Base-by-base conservation (phyloP, 2,797 vertebrate species). In the Champsocephalus esox region DNA sequence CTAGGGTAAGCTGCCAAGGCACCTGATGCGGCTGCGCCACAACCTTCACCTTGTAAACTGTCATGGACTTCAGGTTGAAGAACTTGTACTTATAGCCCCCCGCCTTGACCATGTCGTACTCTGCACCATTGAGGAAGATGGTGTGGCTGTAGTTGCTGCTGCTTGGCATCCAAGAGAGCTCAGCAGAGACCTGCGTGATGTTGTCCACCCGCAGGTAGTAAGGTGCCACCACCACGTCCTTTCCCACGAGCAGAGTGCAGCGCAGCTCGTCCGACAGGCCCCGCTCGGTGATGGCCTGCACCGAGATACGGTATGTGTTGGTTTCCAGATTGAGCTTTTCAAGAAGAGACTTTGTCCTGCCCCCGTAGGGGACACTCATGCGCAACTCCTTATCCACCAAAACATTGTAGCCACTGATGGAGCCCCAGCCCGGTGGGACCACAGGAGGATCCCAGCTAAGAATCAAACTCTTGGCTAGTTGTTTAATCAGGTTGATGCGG, bases 141-240 rank as follows among this genome's bases (percentile, higher is more conserved):
- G 95, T 93, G 1, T 99, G 98, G 78, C 97, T 97, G 91, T 99
- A 99, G 93, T 99, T 99, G 89, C 98, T 99, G 92, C 99, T 98
- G 86, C 97, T 97, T 38, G 98, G 97, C 88, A 97, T 96, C 98
- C 98, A 99, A 48, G 96, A 96, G 9, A 99, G 96, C 93, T 97
- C 97, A 17, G 97, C 97, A 0, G 97, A 97, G 44, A 91, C 92
- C 93, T 97, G 97, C 0, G 96, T 96, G 86, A 98, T 95, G 87
- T 92, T 89, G 89, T 99, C 97, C 84, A 99, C 96, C 8, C 96
- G 93, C 34, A 99, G 95, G 79, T 96, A 96, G 48, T 96, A 96
- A 1, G 98, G 98, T 0, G 98, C 98, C 57, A 99, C 98, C 73
- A 95, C 96, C 81, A 99, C 98, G 0, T 97, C 98, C 89, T 96